Evolutionary conservation across 2,113 vertebrate species (phyloP).

Genomic region (Larimichthys crocea): DNA sequence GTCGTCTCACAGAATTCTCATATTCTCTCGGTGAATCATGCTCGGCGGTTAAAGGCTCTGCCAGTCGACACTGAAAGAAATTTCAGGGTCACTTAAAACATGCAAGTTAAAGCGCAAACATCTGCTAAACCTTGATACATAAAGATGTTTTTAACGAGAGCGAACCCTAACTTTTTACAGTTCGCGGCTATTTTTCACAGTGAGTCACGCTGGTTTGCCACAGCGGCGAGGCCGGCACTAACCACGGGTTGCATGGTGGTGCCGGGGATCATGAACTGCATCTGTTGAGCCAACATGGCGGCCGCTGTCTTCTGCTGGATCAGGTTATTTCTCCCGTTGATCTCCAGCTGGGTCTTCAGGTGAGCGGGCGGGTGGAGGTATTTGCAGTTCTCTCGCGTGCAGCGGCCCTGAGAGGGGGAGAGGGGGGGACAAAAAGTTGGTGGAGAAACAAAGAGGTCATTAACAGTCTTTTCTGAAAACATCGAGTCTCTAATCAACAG

Average conservation of each 20-base stretch:
- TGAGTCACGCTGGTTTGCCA: not conserved
- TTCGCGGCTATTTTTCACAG: not conserved
- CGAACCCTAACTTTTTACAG: not conserved
- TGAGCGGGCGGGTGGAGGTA: constrained; percentile 99
- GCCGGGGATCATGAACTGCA: constrained; percentile 99
- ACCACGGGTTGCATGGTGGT: constrained; percentile 96
- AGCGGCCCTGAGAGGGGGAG: constrained; percentile 89
- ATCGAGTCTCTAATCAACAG: constrained; percentile 28
- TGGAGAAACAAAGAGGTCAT: constrained; percentile 27
- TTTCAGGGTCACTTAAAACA: not conserved
- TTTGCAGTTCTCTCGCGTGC: constrained; percentile 99
- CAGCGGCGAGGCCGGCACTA: constrained; percentile 69
- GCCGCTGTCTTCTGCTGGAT: constrained; percentile 99
- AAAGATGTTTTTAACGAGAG: not conserved
- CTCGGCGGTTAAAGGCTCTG: not conserved
- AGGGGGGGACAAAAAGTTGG: not conserved
- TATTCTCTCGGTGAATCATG: constrained; percentile 15
- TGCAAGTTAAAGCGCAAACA: not conserved
- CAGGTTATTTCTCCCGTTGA: constrained; percentile 98
- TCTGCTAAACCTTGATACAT: not conserved
- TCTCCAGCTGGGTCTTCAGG: constrained; percentile 99
- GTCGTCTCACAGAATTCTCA: not conserved
- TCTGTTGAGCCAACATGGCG: constrained; percentile 98
- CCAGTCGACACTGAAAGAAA: not conserved
- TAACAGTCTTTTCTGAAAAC: constrained; percentile 22